These are phyloP conservation scores for Orthonevra nobilis DNA, from an alignment of 2,888 invertebrate species.

Conservation along the genomic window DNA sequence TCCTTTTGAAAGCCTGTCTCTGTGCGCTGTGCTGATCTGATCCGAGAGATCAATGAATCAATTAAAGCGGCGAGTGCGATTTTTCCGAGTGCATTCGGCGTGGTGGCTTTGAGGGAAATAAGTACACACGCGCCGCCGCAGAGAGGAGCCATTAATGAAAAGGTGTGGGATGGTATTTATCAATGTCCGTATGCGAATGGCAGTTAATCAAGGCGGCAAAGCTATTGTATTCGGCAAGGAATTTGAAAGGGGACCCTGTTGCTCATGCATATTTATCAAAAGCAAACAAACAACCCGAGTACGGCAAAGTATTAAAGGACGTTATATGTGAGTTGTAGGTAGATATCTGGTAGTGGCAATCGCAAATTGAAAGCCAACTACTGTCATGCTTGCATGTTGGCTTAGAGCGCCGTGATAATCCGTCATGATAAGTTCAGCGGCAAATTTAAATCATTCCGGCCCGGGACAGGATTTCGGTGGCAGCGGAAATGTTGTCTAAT, in stretches of 20 bases:
- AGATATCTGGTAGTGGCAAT: constrained; percentile 58
- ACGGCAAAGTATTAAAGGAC: constrained; percentile 41
- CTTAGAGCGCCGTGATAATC: constrained; percentile 54
- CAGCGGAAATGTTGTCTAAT: background rate
- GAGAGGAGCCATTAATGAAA: constrained; percentile 61
- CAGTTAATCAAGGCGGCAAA: constrained; percentile 67
- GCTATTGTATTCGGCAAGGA: constrained; percentile 47
- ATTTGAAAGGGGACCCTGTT: constrained; percentile 50
- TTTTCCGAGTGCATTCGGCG: constrained; percentile 26
- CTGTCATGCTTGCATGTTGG: constrained; percentile 65
- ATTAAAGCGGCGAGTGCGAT: constrained; percentile 60
- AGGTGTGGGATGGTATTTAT: constrained; percentile 78
- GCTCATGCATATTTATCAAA: constrained; percentile 56
- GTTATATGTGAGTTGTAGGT: constrained; percentile 19
- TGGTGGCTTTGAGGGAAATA: too few relatives aligned
- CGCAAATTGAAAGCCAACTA: constrained; percentile 62
- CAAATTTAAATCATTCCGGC: constrained; percentile 27
- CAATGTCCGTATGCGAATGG: constrained; percentile 74
- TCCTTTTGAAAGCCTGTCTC: constrained; percentile 66
- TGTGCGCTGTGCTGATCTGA: constrained; percentile 55
- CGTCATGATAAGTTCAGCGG: constrained; percentile 55
- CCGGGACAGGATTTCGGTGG: background rate
- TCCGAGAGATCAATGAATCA: constrained; percentile 69
- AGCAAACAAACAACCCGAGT: background rate
- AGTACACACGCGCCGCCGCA: constrained; percentile 9